Evolutionary conservation across 1,140 invertebrate species (phyloP).

Genomic region (Drosophila lowei): DNA sequence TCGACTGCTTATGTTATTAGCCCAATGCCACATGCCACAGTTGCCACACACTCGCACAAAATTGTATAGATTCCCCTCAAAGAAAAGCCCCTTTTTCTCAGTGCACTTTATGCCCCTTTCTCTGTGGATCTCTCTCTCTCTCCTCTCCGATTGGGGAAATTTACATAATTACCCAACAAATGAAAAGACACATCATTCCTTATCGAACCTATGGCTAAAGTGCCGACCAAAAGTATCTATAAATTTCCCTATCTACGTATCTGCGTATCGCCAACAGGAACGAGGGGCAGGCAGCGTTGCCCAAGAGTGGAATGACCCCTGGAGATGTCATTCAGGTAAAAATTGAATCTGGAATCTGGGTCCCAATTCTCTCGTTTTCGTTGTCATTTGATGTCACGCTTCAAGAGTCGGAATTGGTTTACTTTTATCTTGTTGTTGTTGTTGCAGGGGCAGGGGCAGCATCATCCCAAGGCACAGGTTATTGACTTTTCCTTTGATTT

Average conservation of each 20-base stretch:
- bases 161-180: constrained; percentile 62
- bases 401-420: constrained; percentile 63
- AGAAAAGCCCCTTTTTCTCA: constrained; percentile 1
- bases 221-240: constrained; percentile 57
- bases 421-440: too few relatives aligned
- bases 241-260: constrained; percentile 54
- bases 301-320: constrained; percentile 29
- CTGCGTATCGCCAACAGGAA: background rate
- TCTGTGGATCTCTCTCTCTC: background rate
- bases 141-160: constrained; percentile 21
- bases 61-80: constrained; percentile 32
- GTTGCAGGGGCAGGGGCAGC: constrained; percentile 4
- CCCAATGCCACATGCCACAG: constrained; percentile 59
- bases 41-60: constrained; percentile 34
- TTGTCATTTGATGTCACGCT: constrained; percentile 78
- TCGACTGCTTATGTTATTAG: constrained; percentile 76
- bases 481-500: constrained; percentile 65
- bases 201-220: constrained; percentile 24
- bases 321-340: constrained; percentile 48
- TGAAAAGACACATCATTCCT: constrained; percentile 48
- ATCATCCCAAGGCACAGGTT: constrained; percentile 50
- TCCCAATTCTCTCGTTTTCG: constrained; percentile 48
- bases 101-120: background rate
- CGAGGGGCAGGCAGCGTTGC: too few relatives aligned
- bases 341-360: constrained; percentile 30